phyloP scores from a whole-genome alignment of 53 echinoderm and acorn worm genomes.

The Henricia sp. region DNA sequence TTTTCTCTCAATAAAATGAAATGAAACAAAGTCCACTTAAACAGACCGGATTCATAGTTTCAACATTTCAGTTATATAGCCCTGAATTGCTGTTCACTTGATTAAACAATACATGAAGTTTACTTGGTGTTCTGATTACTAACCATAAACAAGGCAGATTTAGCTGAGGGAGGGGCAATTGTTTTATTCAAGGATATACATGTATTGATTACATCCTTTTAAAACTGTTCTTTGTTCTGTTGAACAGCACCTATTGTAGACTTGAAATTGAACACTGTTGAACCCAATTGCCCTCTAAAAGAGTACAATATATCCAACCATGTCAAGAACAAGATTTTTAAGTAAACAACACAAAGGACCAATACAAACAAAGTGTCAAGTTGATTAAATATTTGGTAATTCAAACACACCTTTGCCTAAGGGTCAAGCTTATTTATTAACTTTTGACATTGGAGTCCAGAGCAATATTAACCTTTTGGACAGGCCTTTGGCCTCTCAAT shows the following conservation, averaged over 20 bases:
- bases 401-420: constrained; percentile 16
- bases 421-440: constrained; percentile 9
- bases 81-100: no score
- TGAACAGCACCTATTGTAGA: not conserved
- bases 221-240: constrained; percentile 3
- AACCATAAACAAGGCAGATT: no score
- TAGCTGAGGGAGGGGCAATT: no score
- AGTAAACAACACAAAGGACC: not conserved
- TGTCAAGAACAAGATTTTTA: constrained; percentile 24
- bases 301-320: constrained; percentile 4
- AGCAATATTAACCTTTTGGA: not conserved
- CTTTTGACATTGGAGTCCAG: not conserved
- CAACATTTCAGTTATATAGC: no score
- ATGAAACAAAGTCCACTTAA: no score
- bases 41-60: no score
- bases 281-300: not conserved
- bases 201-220: not conserved
- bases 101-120: no score
- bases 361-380: constrained; percentile 49
- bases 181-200: not conserved
- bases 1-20: no score
- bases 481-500: no score
- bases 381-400: constrained; percentile 43
- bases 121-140: no score
- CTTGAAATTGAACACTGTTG: not conserved